Conservation (phyloP, 2,888 invertebrate genomes). For the Noctua janthina region DNA sequence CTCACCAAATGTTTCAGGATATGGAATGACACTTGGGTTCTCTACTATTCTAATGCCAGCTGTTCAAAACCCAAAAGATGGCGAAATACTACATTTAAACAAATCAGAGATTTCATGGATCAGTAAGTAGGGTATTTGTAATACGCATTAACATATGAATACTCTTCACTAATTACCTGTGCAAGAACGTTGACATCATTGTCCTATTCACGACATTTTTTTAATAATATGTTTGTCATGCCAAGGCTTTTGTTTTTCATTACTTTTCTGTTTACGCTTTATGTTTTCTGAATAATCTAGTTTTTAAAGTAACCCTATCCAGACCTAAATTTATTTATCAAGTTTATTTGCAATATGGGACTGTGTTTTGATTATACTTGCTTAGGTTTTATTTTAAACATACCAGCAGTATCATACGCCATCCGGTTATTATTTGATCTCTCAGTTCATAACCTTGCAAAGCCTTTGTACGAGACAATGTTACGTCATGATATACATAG, state of each 20-base stretch:
- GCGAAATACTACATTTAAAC: conserved; percentile 87
- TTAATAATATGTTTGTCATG: conserved; percentile 8
- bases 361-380: not conserved
- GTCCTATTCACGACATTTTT: conserved; percentile 8
- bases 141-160: not conserved
- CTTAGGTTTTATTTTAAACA: not conserved
- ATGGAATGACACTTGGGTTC: conserved; percentile 95
- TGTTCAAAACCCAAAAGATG: conserved; percentile 89
- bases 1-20: conserved; percentile 84
- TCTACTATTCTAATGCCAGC: conserved; percentile 95
- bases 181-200: conserved; percentile 15
- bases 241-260: not conserved
- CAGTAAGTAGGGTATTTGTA: conserved; percentile 86
- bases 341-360: not conserved
- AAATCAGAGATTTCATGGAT: conserved; percentile 94
- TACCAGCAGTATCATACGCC: not conserved
- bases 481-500: not conserved
- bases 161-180: not conserved
- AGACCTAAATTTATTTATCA: not conserved
- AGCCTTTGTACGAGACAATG: not conserved
- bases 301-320: no score
- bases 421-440: not conserved
- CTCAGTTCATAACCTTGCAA: not conserved
- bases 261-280: not conserved
- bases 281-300: conserved; percentile 12